These are phyloP conservation scores for Festucalex cinctus DNA, from an alignment of 2,113 vertebrate genomes.

Conservation along the genomic window DNA sequence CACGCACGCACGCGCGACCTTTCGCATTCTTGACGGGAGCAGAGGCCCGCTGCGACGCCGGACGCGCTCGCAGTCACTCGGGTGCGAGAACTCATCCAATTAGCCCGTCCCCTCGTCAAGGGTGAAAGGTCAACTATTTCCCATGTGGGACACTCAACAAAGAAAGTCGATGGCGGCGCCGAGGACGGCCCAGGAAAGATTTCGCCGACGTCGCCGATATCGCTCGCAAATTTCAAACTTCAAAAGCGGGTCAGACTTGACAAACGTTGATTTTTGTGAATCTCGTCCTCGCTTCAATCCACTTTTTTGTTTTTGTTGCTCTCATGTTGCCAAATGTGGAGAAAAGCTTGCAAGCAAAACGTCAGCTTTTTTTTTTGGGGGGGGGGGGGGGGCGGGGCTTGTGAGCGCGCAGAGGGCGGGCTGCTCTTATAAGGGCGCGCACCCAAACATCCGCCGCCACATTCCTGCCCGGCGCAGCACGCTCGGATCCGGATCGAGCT, in stretches of 20 bases:
- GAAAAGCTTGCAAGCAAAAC: not conserved
- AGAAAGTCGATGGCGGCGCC: not conserved
- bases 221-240: no score
- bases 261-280: no score
- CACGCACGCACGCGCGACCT: not conserved
- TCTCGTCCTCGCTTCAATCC: no score
- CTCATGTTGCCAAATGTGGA: not conserved
- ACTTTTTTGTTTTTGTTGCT: not conserved
- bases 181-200: constrained; percentile 1
- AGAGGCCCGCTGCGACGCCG: not conserved
- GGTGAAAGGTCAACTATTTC: constrained; percentile 62
- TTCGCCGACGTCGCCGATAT: not conserved
- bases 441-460: not conserved
- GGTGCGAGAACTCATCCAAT: constrained; percentile 47
- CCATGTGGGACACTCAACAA: constrained; percentile 38
- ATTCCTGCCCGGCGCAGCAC: not conserved
- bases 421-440: not conserved
- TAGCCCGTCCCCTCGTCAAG: constrained; percentile 37
- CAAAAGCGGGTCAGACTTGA: no score
- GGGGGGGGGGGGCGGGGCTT: not conserved
- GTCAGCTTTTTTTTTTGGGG: not conserved
- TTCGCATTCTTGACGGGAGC: not conserved
- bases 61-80: constrained; percentile 31
- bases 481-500: not conserved
- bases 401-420: not conserved